Evolutionary conservation across 2,797 vertebrate species (phyloP).

Genomic region (Halcyon leucocephala): DNA sequence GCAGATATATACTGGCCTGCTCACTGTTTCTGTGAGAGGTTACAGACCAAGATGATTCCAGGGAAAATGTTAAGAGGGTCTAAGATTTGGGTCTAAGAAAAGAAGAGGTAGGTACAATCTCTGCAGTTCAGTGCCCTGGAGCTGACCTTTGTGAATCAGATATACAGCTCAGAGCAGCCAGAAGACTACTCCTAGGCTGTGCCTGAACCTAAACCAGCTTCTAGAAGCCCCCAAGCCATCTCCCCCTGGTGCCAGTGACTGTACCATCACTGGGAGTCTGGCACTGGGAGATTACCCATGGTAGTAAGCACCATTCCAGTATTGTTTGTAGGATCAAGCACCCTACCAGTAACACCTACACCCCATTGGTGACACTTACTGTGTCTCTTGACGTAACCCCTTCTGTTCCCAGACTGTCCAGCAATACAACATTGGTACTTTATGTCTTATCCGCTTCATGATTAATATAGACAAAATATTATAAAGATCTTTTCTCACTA

Average conservation of each 20-base stretch:
- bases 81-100: neutral
- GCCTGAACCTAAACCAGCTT: neutral
- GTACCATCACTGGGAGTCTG: neutral
- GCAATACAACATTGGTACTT: slow-evolving; percentile 44
- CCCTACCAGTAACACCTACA: neutral
- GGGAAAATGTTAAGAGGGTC: neutral
- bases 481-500: neutral
- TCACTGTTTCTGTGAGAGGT: neutral
- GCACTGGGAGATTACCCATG: neutral
- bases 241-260: neutral
- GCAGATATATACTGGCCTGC: neutral
- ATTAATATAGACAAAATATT: slow-evolving; percentile 43
- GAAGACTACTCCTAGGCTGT: neutral
- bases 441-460: neutral
- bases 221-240: neutral
- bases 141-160: neutral
- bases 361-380: neutral
- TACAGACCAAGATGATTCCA: neutral
- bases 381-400: neutral
- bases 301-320: neutral
- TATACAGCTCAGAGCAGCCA: neutral
- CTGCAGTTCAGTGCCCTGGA: neutral
- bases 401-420: slow-evolving; percentile 48
- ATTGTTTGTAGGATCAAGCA: slow-evolving; percentile 24
- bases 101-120: neutral